A percentile compares a stretch with the other conserved stretches of the same genome.
phyloP scores from a whole-genome alignment of 2,888 invertebrate genomes.

The Ormyrus labotus region DNA sequence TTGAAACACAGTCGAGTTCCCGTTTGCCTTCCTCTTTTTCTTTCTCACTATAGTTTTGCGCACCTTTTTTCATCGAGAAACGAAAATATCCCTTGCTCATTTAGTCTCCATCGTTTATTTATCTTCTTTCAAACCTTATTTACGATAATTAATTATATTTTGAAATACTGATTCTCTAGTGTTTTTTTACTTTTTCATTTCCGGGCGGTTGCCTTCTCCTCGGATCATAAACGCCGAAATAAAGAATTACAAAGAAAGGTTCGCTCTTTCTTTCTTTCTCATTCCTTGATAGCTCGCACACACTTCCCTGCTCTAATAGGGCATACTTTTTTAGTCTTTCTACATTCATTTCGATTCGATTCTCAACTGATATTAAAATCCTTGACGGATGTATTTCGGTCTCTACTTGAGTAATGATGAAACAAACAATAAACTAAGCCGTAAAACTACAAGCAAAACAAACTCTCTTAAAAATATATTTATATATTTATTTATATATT shows the following conservation, averaged over 20 bases:
- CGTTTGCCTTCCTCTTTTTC: not conserved
- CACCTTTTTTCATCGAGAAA: conserved; percentile 42
- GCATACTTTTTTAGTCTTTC: not conserved
- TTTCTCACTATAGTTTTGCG: conserved; percentile 28
- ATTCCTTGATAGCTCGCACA: not conserved
- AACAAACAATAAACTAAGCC: conserved; percentile 33
- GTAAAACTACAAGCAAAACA: conserved; percentile 43
- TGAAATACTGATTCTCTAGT: conserved; percentile 69
- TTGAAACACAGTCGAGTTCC: conserved; percentile 35
- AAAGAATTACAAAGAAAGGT: conserved; percentile 11
- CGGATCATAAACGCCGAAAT: conserved; percentile 42
- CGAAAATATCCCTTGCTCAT: conserved; percentile 51
- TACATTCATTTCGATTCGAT: conserved; percentile 29
- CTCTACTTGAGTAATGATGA: conserved; percentile 27
- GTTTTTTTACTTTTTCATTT: conserved; percentile 46
- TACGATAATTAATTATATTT: conserved; percentile 63
- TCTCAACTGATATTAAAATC: conserved; percentile 9
- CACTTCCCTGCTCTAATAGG: too few relatives aligned
- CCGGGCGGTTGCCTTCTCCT: conserved; percentile 61
- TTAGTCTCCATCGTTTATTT: conserved; percentile 23
- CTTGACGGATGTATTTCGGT: not conserved
- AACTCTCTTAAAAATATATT: conserved; percentile 27
- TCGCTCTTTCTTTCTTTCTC: conserved; percentile 1
- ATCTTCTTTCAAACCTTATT: conserved; percentile 47
- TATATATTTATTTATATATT: too few relatives aligned